Base-by-base conservation (phyloP, 2,888 invertebrate species). In the Hylaea fasciaria region DNA sequence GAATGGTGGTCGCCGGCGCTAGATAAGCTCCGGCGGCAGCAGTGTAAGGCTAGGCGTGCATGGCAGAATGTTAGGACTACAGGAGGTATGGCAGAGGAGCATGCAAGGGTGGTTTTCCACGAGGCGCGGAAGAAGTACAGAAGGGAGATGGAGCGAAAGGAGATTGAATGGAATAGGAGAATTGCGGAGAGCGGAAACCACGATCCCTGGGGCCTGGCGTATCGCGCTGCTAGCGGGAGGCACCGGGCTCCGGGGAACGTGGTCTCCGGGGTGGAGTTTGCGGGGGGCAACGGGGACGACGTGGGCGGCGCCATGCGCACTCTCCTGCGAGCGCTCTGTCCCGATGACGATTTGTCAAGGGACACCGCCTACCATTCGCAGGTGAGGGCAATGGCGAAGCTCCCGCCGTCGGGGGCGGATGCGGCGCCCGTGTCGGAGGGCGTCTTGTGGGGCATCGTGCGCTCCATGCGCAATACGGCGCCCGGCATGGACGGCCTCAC, bases 181-280 rank as follows among this genome's bases (percentile, higher is more conserved):
- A 7, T 14, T 40, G n/a, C 40, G 40, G 40, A 40, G 5, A 13
- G 10, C 0, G 71, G 71, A 0, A 71, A 70, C 39, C 57, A 16
- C 0, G 69, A 72, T 40, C 68, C 69, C 0, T 72, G 72, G 69
- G 71, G 66, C 0, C 16, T 70, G 0, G 76, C 74, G 0, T 77
- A 76, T 5, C 46, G 71, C 0, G n/a, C n/a, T n/a, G n/a, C n/a
- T n/a, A n/a, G n/a, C n/a, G n/a, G n/a, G n/a, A n/a, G n/a, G n/a
- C n/a, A n/a, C n/a, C n/a, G n/a, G n/a, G n/a, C n/a, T n/a, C n/a
- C n/a, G n/a, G n/a, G n/a, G n/a, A n/a, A n/a, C n/a, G n/a, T n/a
- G n/a, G n/a, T n/a, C n/a, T n/a, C n/a, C n/a, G n/a, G n/a, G n/a
- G n/a, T n/a, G n/a, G n/a, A n/a, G n/a, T n/a, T n/a, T n/a, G n/a